A percentile compares a stretch with the other conserved stretches of the same genome.
These are phyloP conservation scores for Xiphophorus hellerii DNA, from an alignment of 2,113 vertebrate species.

Conservation along the genomic window DNA sequence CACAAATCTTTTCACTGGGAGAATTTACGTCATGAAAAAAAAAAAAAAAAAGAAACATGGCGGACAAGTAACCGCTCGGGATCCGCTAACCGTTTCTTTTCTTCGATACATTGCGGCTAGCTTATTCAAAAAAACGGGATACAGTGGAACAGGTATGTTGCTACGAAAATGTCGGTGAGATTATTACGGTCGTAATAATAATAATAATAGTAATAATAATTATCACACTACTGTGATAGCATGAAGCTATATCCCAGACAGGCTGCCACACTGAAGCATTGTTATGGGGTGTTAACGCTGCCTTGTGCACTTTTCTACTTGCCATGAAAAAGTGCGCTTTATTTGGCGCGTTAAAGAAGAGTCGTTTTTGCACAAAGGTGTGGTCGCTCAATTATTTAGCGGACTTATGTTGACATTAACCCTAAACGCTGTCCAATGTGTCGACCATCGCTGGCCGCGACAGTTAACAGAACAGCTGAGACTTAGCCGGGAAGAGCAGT, in stretches of 20 bases:
- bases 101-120: slow-evolving; percentile 1
- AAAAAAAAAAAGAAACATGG: slow-evolving; percentile 67
- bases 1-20: slow-evolving; percentile 35
- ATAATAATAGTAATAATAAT: no score
- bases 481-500: not conserved
- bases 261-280: not conserved
- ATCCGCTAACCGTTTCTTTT: not conserved
- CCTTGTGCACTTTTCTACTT: not conserved
- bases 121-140: not conserved
- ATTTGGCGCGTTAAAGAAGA: not conserved
- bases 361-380: not conserved
- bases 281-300: slow-evolving; percentile 3
- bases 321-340: not conserved
- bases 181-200: no score
- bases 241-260: no score
- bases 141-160: slow-evolving; percentile 30
- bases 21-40: slow-evolving; percentile 15
- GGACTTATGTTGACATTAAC: not conserved
- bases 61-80: slow-evolving; percentile 21
- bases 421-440: not conserved
- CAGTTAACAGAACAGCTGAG: not conserved
- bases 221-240: rapidly evolving
- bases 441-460: not conserved
- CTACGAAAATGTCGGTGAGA: rapidly evolving
- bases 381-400: not conserved